A percentile compares a stretch with the other conserved stretches of the same genome.
Evolutionary conservation across 2,888 invertebrate genomes (phyloP).

Genomic region (Cynaeus angustus): DNA sequence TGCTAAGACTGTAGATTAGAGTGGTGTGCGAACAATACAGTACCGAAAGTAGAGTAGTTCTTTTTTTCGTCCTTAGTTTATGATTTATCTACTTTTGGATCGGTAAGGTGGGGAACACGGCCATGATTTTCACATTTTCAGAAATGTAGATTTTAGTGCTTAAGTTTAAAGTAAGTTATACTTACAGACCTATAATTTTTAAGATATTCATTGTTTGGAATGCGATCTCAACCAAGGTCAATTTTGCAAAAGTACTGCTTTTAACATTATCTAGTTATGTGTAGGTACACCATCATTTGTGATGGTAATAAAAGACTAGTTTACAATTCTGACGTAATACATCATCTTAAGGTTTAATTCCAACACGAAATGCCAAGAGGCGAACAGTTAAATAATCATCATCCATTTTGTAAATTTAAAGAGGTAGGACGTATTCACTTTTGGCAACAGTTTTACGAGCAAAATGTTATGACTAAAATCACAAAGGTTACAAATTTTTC

Average conservation of each 20-base stretch:
- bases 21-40: constrained; percentile 13
- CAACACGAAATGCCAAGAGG: too few relatives aligned
- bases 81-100: constrained; percentile 9
- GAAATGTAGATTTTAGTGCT: not conserved
- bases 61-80: constrained; percentile 23
- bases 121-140: not conserved
- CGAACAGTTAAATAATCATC: too few relatives aligned
- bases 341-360: too few relatives aligned
- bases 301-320: constrained; percentile 1
- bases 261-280: not conserved
- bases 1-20: constrained; percentile 53
- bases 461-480: too few relatives aligned
- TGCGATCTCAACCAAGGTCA: not conserved
- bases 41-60: constrained; percentile 10
- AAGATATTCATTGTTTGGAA: not conserved
- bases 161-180: not conserved
- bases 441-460: too few relatives aligned
- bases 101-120: not conserved
- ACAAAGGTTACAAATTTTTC: too few relatives aligned
- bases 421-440: too few relatives aligned
- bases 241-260: not conserved
- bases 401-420: too few relatives aligned
- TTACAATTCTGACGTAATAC: not conserved
- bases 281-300: not conserved
- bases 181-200: not conserved